Evolutionary conservation across 2,113 vertebrate species (phyloP).

Genomic region (Stictonetta naevosa): DNA sequence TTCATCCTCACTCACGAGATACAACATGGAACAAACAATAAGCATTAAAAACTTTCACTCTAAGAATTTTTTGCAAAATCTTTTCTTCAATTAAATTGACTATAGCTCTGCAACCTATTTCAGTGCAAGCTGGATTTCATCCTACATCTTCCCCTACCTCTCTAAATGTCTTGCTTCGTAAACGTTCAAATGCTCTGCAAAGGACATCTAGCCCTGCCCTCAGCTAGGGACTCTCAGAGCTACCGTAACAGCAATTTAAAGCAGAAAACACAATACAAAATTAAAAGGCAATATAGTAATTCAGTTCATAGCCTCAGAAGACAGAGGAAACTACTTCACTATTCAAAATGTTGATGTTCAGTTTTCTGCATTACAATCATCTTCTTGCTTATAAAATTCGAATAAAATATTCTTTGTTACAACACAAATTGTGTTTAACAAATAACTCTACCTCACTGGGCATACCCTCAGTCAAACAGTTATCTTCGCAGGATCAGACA

Average conservation of each 20-base stretch:
- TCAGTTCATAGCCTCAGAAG: not conserved
- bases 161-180: not conserved
- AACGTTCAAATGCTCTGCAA: not conserved
- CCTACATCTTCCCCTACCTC: not conserved
- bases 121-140: not conserved
- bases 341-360: not conserved
- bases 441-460: not conserved
- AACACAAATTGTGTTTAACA: not conserved
- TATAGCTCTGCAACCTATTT: not conserved
- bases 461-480: not conserved
- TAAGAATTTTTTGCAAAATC: not conserved
- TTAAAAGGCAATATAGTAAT: conserved; percentile 15
- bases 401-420: not conserved
- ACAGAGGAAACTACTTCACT: not conserved
- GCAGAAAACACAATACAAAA: not conserved
- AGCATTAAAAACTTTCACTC: not conserved
- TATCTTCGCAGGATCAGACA: not conserved
- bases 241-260: not conserved
- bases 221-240: not conserved
- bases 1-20: not conserved
- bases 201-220: not conserved
- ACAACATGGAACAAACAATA: not conserved
- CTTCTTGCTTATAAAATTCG: not conserved
- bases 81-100: not conserved
- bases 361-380: not conserved